Evolutionary conservation across 2,888 invertebrate genomes (phyloP).

Genomic region (Sarcophaga subvicina): DNA sequence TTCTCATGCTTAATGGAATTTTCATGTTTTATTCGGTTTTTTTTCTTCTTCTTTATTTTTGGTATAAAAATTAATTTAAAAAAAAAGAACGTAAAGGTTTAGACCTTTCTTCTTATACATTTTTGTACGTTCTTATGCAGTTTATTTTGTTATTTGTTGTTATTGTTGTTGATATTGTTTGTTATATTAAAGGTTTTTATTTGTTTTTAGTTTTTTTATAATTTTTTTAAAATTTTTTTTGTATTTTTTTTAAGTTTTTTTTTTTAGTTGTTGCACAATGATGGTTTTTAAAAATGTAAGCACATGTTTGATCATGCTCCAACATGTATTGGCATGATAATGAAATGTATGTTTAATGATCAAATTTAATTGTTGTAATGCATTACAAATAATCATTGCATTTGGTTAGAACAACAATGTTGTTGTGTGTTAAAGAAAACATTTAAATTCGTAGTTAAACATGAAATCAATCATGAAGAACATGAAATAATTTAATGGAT

Average conservation of each 20-base stretch:
- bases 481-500: conserved; percentile 13
- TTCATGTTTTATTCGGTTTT: conserved; percentile 61
- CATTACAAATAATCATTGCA: background rate
- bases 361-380: conserved; percentile 66
- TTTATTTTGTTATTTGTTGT: conserved; percentile 15
- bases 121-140: conserved; percentile 1
- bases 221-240: too few relatives aligned
- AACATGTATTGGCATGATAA: conserved; percentile 65
- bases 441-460: conserved; percentile 32
- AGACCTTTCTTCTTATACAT: conserved; percentile 33
- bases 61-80: conserved; percentile 46
- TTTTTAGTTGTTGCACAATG: conserved; percentile 12
- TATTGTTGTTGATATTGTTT: conserved; percentile 31
- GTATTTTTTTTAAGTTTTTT: background rate
- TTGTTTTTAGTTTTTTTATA: background rate
- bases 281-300: conserved; percentile 47
- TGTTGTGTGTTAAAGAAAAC: conserved; percentile 31
- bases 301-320: conserved; percentile 67
- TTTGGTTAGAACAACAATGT: conserved; percentile 28
- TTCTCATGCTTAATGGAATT: conserved; percentile 70
- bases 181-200: conserved; percentile 52
- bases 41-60: conserved; percentile 5
- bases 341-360: conserved; percentile 68
- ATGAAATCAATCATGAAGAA: conserved; percentile 41
- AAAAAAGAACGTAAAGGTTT: conserved; percentile 47